A percentile compares a stretch with the other conserved stretches of the same genome.
Conservation (phyloP, 2,888 invertebrate species). For the Caenorhabditis wallacei region DNA sequence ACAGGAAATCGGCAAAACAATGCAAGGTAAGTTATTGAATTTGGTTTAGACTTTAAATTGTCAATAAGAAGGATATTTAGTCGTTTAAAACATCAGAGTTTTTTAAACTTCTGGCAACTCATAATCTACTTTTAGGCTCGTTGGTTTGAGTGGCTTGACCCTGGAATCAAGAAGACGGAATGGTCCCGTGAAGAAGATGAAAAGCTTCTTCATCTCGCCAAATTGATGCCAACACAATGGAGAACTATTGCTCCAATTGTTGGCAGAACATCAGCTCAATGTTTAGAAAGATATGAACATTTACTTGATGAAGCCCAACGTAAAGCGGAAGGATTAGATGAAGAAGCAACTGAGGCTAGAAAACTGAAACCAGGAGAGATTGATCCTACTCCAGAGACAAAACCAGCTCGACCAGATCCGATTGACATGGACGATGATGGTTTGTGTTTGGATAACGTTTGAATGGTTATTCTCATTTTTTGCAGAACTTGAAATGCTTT, state of each 20-base stretch:
- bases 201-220: conserved; percentile 93
- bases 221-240: conserved; percentile 99
- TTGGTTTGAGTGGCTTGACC: conserved; percentile 95
- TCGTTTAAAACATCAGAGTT: no score
- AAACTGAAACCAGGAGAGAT: conserved; percentile 99
- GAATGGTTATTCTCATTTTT: conserved; percentile 18
- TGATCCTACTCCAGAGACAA: conserved; percentile 99
- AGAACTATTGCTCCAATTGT: conserved; percentile 99
- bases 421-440: conserved; percentile 99
- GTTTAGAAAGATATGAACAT: conserved; percentile 89
- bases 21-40: conserved; percentile 87
- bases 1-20: conserved; percentile 98
- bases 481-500: conserved; percentile 97
- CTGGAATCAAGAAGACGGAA: conserved; percentile 99
- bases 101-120: neutral
- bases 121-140: conserved; percentile 75
- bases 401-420: conserved; percentile 98
- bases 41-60: no score
- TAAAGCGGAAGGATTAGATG: conserved; percentile 93
- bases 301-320: conserved; percentile 93
- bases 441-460: neutral
- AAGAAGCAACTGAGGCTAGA: conserved; percentile 91
- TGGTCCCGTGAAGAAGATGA: conserved; percentile 99
- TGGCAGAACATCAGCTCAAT: conserved; percentile 98
- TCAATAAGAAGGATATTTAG: no score